These are phyloP conservation scores for Noctilio leporinus DNA, from an alignment of 2,113 vertebrate genomes.

Conservation along the genomic window DNA sequence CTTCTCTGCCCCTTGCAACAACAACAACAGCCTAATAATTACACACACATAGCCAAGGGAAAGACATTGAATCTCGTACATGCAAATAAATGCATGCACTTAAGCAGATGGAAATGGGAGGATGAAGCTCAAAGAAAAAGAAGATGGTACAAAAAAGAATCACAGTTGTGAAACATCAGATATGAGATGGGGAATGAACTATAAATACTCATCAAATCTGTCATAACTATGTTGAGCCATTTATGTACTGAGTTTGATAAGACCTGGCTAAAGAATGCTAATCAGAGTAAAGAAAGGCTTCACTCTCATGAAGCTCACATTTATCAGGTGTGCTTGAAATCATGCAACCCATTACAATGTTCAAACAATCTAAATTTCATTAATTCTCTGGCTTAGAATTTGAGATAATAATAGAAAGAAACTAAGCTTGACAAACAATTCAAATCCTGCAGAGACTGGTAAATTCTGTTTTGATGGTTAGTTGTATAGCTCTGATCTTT, in stretches of 20 bases:
- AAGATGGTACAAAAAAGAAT: background rate
- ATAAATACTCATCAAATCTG: background rate
- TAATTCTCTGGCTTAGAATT: background rate
- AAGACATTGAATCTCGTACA: background rate
- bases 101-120: background rate
- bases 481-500: background rate
- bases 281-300: background rate
- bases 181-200: background rate
- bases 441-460: background rate
- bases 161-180: background rate
- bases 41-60: background rate
- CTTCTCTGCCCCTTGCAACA: background rate
- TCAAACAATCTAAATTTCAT: background rate
- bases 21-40: background rate
- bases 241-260: background rate
- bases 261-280: background rate
- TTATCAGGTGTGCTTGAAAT: background rate
- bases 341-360: background rate
- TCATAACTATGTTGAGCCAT: background rate
- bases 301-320: background rate
- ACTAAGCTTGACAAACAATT: background rate
- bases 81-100: background rate
- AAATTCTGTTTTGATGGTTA: background rate
- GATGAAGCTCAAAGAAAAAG: background rate
- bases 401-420: background rate